Evolutionary conservation across 2,797 vertebrate genomes (phyloP).

Genomic region (Pseudomugil gertrudae): DNA sequence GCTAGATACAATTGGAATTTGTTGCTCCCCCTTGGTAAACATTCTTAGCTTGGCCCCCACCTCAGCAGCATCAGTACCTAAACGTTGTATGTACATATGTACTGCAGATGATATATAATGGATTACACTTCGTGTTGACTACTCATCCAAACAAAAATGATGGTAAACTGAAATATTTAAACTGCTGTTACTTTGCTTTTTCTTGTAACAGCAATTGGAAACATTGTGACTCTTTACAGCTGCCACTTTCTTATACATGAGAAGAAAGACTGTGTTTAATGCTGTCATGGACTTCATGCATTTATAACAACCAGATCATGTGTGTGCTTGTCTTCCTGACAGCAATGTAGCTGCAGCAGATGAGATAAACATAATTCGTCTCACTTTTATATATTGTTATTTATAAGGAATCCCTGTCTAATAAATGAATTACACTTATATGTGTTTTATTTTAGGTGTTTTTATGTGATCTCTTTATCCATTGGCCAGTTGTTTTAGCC

Average conservation of each 20-base stretch:
- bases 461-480: background rate
- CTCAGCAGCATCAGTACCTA: background rate
- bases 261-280: background rate
- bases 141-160: background rate
- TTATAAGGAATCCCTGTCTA: background rate
- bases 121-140: constrained; percentile 1
- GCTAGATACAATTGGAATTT: background rate
- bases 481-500: background rate
- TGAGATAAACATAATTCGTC: no score
- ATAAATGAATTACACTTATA: background rate
- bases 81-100: background rate
- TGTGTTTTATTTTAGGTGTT: background rate
- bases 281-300: background rate
- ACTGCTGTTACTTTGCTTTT: constrained; percentile 22
- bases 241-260: constrained; percentile 30
- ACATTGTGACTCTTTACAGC: constrained; percentile 9
- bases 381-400: background rate
- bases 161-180: constrained; percentile 10
- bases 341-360: no score
- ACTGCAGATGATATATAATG: background rate
- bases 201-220: constrained; percentile 13
- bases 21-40: background rate
- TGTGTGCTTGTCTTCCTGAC: constrained; percentile 21
- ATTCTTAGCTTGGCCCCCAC: background rate
- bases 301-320: constrained; percentile 9